A percentile compares a stretch with the other conserved stretches of the same genome.
Conservation (phyloP, 2,797 vertebrate genomes). For the Neostethus bicornis region DNA sequence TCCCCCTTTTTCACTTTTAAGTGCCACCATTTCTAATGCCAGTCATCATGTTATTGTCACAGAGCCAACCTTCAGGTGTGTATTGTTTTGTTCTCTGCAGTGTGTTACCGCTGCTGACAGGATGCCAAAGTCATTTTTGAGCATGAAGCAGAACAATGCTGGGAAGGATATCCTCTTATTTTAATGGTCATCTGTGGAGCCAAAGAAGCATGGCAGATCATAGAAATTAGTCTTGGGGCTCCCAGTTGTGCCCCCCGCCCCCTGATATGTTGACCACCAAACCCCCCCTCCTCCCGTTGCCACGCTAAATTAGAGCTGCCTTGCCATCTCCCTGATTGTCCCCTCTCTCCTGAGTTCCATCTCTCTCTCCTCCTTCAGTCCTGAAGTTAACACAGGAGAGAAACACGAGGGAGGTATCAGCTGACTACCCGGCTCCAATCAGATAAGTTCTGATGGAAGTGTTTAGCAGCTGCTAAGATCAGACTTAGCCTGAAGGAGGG, state of each 20-base stretch:
- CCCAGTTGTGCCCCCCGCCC: conserved; percentile 29
- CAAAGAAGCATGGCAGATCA: conserved; percentile 57
- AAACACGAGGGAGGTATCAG: conserved; percentile 85
- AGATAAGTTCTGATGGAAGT: conserved; percentile 92
- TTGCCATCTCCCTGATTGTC: conserved; percentile 18
- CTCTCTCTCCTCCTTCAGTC: conserved; percentile 52
- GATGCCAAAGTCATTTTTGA: conserved; percentile 77
- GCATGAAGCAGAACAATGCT: conserved; percentile 69
- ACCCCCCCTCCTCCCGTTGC: conserved; percentile 28
- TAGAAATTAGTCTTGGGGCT: conserved; percentile 65
- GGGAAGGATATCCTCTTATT: conserved; percentile 80
- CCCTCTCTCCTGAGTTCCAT: conserved; percentile 8
- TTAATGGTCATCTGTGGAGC: conserved; percentile 66
- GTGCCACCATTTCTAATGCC: conserved; percentile 10
- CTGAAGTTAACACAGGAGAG: conserved; percentile 89
- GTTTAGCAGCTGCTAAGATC: conserved; percentile 90
- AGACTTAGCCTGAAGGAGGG: conserved; percentile 81
- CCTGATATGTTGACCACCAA: conserved; percentile 3
- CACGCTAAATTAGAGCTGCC: conserved; percentile 69
- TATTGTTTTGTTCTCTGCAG: conserved; percentile 5
- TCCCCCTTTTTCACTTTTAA: neutral
- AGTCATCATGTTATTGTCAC: conserved; percentile 15
- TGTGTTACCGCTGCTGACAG: conserved; percentile 58
- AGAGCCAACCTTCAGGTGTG: conserved; percentile 48
- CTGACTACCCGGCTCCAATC: conserved; percentile 91